These are phyloP conservation scores for Cavia aperea DNA, from an alignment of 2,113 vertebrate species.

Conservation along the genomic window DNA sequence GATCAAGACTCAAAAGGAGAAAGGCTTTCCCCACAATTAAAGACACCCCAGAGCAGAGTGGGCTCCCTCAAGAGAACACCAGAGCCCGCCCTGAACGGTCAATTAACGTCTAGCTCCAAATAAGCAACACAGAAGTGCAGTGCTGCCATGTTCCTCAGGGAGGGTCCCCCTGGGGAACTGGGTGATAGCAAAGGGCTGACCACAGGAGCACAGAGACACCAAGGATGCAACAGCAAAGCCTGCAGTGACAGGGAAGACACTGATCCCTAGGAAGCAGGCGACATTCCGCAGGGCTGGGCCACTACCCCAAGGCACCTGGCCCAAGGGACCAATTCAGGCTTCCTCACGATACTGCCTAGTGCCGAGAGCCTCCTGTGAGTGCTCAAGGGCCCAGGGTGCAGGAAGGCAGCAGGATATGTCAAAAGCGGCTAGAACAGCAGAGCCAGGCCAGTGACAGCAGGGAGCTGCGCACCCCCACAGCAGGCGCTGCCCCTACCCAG, in stretches of 20 bases:
- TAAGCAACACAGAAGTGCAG: not conserved
- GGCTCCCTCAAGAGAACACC: not conserved
- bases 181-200: not conserved
- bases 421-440: not conserved
- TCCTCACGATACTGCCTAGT: accelerated
- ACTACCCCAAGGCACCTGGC: not conserved
- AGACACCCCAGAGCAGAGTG: not conserved
- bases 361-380: not conserved
- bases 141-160: accelerated
- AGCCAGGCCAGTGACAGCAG: too few relatives aligned
- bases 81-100: accelerated
- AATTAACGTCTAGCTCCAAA: accelerated
- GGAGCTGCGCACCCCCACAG: too few relatives aligned
- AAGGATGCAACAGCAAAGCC: not conserved
- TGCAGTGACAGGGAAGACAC: too few relatives aligned
- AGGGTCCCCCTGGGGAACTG: accelerated
- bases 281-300: not conserved
- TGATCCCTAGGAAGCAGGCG: not conserved
- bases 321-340: not conserved
- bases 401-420: accelerated
- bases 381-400: accelerated
- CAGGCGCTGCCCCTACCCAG: constrained; percentile 78
- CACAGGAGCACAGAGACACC: not conserved
- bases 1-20: accelerated
- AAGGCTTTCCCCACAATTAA: not conserved